phyloP scores from a whole-genome alignment of 1,140 invertebrate species.

The Papilio helenus region DNA sequence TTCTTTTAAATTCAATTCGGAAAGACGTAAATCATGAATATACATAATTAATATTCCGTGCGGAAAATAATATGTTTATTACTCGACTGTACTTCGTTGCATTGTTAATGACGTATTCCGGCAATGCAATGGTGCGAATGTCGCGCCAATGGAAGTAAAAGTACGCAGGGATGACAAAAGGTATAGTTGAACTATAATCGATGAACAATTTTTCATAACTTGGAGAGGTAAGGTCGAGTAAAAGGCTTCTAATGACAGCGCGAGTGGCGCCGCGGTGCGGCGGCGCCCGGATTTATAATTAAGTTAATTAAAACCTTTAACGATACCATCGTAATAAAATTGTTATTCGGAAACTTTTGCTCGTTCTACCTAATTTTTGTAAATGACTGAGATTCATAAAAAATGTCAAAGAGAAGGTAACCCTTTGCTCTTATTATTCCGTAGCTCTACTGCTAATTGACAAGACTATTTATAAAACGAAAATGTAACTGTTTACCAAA shows the following conservation, averaged over 20 bases:
- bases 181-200: neutral
- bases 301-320: slow-evolving; percentile 5
- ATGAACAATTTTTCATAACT: neutral
- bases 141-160: too few species aligned
- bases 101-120: too few species aligned
- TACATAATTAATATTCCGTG: too few species aligned
- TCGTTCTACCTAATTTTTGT: neutral
- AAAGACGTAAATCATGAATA: neutral
- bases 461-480: too few species aligned
- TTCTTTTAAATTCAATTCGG: neutral
- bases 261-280: neutral
- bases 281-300: neutral
- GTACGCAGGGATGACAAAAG: too few species aligned
- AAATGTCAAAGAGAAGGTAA: neutral
- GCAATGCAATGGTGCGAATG: too few species aligned
- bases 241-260: neutral
- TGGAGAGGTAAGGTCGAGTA: neutral
- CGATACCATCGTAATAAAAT: slow-evolving; percentile 7
- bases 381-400: neutral
- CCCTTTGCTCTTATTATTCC: neutral
- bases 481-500: too few species aligned
- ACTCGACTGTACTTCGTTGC: too few species aligned
- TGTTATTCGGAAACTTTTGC: neutral
- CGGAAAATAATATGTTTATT: too few species aligned
- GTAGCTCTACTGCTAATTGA: neutral